Evolutionary conservation across 2,113 vertebrate genomes (phyloP), one percentile per base, ranked within the genome.

Genomic region (Cheilinus undulatus): DNA sequence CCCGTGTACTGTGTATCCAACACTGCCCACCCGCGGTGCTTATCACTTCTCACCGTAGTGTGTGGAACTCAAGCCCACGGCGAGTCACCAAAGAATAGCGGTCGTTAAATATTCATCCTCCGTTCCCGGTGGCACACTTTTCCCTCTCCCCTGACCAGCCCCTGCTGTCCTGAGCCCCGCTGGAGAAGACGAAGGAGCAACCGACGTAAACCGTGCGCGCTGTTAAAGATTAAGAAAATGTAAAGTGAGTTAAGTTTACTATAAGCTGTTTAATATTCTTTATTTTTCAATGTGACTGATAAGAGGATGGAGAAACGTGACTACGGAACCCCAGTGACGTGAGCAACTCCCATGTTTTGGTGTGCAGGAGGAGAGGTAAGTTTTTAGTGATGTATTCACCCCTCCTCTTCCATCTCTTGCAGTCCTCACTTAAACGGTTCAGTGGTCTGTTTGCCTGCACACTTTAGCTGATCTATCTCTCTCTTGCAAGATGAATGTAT

Each of bases 101-200:
- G 26, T 90, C 87, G 83, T 92, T 83, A 92, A 92, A 92, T 87
- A 91, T 91, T 91, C 78, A 92, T 92, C 81, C 86, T 66, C 69
- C 48, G 48, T 50, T 69, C 76, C 69, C 75, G 67, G 70, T 70
- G 71, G 69, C 80, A 71, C 82, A 58, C 62, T 81, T 82, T 58
- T 52, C 66, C 42, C 66, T 82, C 66, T 71, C 76, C 11, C 13
- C 85, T 40, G 64, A 68, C 69, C 73, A 66, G 78, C 71, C 73
- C 78, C 60, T 58, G 63, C 65, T 69, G 72, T 75, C 73, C 7
- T 42, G 14, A 17, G 15, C 40, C 38, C 67, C 20, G 52, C 45
- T 65, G 69, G 20, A 66, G 49, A 19, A 76, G 67, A n/a, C n/a
- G n/a, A 79, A 30, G 65, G 57, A 56, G 28, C 19, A 19, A 5